phyloP scores from a whole-genome alignment of 2,797 vertebrate genomes.

The Orientallactaga sibirica region DNA sequence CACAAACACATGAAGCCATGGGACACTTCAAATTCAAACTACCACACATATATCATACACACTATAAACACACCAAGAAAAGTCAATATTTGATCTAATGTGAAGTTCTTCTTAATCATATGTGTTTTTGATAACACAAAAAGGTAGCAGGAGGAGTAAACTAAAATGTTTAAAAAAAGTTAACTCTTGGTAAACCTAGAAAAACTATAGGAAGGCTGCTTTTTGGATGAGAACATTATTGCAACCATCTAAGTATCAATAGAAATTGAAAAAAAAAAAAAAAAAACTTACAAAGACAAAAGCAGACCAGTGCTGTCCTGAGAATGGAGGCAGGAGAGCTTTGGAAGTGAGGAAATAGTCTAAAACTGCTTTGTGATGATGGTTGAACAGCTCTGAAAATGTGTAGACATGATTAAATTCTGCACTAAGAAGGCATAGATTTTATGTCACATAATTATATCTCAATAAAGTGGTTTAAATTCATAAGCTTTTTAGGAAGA shows the following conservation, averaged over 20 bases:
- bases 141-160: background rate
- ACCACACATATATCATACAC: too few relatives aligned
- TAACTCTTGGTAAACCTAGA: background rate
- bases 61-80: too few relatives aligned
- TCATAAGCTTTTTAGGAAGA: background rate
- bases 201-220: background rate
- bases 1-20: too few relatives aligned
- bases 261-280: background rate
- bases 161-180: background rate
- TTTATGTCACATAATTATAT: background rate
- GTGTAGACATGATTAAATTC: background rate
- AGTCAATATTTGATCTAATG: background rate
- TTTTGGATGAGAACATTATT: background rate
- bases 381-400: background rate
- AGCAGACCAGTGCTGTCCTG: too few relatives aligned
- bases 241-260: background rate
- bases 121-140: background rate
- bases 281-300: background rate
- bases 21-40: too few relatives aligned
- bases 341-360: background rate
- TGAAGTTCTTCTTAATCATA: background rate
- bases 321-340: background rate
- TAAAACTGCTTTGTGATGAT: background rate
- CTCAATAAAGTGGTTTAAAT: slow-evolving; percentile 12
- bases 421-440: background rate